These are phyloP conservation scores for Campoplex nolae DNA, from an alignment of 2,888 invertebrate genomes.

Conservation along the genomic window DNA sequence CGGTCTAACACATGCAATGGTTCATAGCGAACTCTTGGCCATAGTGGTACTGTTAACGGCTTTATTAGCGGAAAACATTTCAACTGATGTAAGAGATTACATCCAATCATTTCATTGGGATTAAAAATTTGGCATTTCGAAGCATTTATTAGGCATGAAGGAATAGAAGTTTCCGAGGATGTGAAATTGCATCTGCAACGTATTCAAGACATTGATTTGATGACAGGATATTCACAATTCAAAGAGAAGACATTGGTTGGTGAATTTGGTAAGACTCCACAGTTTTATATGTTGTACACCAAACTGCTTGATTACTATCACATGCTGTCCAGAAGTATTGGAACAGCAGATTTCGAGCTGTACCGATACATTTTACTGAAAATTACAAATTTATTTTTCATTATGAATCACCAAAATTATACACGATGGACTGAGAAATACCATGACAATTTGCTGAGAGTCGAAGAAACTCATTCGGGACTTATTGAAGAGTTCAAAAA, in stretches of 20 bases:
- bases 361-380: slow-evolving; percentile 66
- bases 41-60: not conserved
- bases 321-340: slow-evolving; percentile 73
- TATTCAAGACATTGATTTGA: slow-evolving; percentile 38
- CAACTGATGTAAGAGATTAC: slow-evolving; percentile 10
- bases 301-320: slow-evolving; percentile 74
- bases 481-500: slow-evolving; percentile 50
- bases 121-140: slow-evolving; percentile 12
- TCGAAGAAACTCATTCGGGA: slow-evolving; percentile 65
- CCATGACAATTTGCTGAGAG: slow-evolving; percentile 55
- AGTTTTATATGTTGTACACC: slow-evolving; percentile 75
- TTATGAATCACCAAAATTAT: slow-evolving; percentile 68
- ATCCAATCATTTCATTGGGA: not conserved
- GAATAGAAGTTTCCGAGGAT: slow-evolving; percentile 18
- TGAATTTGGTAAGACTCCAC: slow-evolving; percentile 76
- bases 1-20: not conserved
- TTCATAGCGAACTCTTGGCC: not conserved
- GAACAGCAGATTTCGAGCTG: slow-evolving; percentile 75
- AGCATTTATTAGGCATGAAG: slow-evolving; percentile 11
- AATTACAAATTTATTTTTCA: slow-evolving; percentile 65
- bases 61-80: not conserved
- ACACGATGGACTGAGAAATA: slow-evolving; percentile 59
- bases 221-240: slow-evolving; percentile 69
- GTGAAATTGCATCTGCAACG: not conserved
- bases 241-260: slow-evolving; percentile 64